Evolutionary conservation across 2,113 vertebrate species (phyloP), one percentile per base, ranked within the genome.

Genomic region (Phalacrocorax aristotelis): DNA sequence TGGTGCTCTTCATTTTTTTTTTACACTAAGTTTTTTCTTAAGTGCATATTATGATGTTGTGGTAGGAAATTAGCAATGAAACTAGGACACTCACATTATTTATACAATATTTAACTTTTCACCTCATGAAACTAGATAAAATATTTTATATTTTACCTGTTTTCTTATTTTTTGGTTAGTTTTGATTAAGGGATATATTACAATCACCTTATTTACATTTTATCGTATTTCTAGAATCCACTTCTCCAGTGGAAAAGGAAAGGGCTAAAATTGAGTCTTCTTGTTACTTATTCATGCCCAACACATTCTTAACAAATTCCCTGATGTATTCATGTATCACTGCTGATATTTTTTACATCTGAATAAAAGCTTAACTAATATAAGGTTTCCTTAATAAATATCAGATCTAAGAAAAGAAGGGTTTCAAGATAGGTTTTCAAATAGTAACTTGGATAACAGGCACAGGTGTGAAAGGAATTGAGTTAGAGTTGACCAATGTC

Each of bases 1-100:
- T 79, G 70, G 68, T 90, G 52, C 70, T 97, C 38, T 94, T 82
- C 7, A 93, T 48, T 89, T 96, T 90, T 94, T 34, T 70, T 89
- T 97, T 93, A 44, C 54, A 52, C 2, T 34, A 13, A 61, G 27
- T 27, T 70, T 74, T 83, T 77, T n/a, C 16, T 94, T 94, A 74
- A 94, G 54, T 30, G 49, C 26, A 8, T 78, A 57, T 58, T 72
- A 84, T 87, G 83, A 75, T 65, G 49, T 80, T 10, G 2, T 89
- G 42, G 36, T 90, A 52, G 26, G 54, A 97, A 94, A 94, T 86
- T 60, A 93, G 38, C 23, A 90, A 91, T 17, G 9, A 75, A 88
- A 36, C 21, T 40, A 61, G 12, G 34, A 69, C 13, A 27, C 4
- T n/a, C 3, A 15, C 4, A 30, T 70, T 82, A 26, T 82, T 75